Base-by-base conservation (phyloP, 2,113 vertebrate species). In the Halcyon malimbica region DNA sequence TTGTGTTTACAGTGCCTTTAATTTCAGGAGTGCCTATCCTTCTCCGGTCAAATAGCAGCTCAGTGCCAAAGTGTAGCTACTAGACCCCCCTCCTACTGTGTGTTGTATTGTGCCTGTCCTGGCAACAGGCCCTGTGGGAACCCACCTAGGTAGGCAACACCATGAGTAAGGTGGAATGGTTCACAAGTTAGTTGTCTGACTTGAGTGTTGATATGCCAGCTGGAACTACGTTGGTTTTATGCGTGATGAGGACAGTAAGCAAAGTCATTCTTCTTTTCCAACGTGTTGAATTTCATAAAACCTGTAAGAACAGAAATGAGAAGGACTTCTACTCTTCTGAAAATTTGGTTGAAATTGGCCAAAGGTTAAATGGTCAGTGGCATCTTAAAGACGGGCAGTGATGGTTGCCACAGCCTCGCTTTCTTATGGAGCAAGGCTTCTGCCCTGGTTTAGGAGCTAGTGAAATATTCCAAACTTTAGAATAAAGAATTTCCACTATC, bases 121-220 rank as follows among this genome's bases (percentile, higher is more conserved):
- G 56, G 41, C 64, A n/a, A 2, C 6, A 13, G 77, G 48, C 54
- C 59, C 48, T 10, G 0, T 4, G 33, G 76, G 50, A 86, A 2
- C 33, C 39, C 31, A 46, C 14, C 14, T 9, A 4, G 39, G 25
- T 3, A 51, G 15, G 29, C 33, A 67, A 5, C 0, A 3, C 57
- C 2, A 0, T 10, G 29, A 77, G 39, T 46, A 42, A 9, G 48
- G 44, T 75, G 59, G 29, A 76, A 9, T 6, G n/a, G 44, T 39
- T 90, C 29, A 11, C 21, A 37, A 25, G 9, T 19, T 68, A 39
- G 8, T 71, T 46, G 7, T 48, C 67, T 60, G 62, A 42, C 19
- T 31, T 13, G 7, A 21, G 33, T 1, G 0, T 28, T 69, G 35
- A 37, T 44, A 75, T 86, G 20, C 59, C 24, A 74, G 44, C 28